phyloP scores from a whole-genome alignment of 1,140 invertebrate genomes.

The Chlorops oryzae region DNA sequence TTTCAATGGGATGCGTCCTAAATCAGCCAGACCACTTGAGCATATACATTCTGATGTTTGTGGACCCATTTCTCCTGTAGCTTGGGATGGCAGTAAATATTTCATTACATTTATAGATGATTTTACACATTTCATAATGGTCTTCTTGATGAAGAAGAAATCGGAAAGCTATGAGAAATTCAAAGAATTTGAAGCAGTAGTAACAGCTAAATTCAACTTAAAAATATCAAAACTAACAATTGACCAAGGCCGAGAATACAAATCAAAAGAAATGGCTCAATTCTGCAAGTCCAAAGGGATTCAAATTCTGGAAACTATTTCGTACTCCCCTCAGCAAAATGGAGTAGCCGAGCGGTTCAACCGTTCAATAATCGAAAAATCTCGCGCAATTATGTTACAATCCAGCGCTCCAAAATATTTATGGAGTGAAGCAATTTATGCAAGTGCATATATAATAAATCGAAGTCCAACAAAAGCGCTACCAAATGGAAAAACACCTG shows the following conservation, averaged over 20 bases:
- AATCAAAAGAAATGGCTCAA: constrained; percentile 8
- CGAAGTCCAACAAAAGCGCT: constrained; percentile 17
- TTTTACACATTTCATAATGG: constrained; percentile 34
- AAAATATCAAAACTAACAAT: constrained; percentile 9
- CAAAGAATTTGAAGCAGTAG: no score
- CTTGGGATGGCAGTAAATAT: constrained; percentile 33
- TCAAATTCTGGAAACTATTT: constrained; percentile 21
- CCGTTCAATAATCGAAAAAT: constrained; percentile 29
- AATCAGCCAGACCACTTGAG: constrained; percentile 18
- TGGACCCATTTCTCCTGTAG: constrained; percentile 33
- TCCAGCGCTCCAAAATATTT: constrained; percentile 20
- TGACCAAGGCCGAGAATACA: constrained; percentile 38
- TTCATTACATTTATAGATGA: constrained; percentile 47
- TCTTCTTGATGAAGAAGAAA: constrained; percentile 6
- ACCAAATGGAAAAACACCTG: constrained; percentile 20
- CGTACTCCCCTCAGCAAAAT: constrained; percentile 37
- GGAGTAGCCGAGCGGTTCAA: constrained; percentile 31
- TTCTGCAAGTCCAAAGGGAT: constrained; percentile 14
- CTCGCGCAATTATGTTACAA: constrained; percentile 18
- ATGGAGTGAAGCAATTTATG: constrained; percentile 31
- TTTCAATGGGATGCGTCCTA: constrained; percentile 1
- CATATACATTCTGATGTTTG: constrained; percentile 41
- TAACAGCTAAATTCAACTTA: constrained; percentile 16
- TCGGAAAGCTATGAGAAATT: neutral
- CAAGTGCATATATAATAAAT: constrained; percentile 29